These are phyloP conservation scores for Nomada fucata DNA, from an alignment of 2,888 invertebrate species.

Conservation along the genomic window DNA sequence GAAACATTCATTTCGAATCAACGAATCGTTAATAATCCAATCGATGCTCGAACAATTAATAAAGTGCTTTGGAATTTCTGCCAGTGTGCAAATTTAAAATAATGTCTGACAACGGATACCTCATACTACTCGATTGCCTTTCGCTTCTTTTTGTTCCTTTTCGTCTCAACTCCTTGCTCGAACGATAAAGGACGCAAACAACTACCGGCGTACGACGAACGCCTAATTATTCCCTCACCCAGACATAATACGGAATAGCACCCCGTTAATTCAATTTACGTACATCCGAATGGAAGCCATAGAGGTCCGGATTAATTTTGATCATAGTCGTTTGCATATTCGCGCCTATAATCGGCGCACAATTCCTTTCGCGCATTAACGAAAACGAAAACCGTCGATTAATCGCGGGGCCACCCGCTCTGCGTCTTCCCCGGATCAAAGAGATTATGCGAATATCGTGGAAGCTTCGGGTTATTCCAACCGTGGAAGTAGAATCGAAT, in stretches of 20 bases:
- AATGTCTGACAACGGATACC: no score
- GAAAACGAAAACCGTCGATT: not conserved
- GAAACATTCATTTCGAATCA: no score
- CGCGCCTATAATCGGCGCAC: not conserved
- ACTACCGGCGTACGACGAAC: not conserved
- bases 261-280: not conserved
- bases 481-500: slow-evolving; percentile 34
- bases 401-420: not conserved
- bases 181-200: not conserved
- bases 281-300: not conserved
- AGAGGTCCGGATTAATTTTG: not conserved
- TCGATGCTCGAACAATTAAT: no score
- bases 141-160: not conserved
- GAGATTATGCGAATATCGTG: slow-evolving; percentile 27
- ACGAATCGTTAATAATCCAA: no score
- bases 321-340: not conserved
- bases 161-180: not conserved
- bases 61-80: no score
- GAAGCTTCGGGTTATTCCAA: slow-evolving; percentile 23
- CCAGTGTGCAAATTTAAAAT: no score
- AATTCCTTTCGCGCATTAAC: not conserved
- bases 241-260: not conserved
- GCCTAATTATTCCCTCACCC: not conserved
- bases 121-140: no score
- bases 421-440: not conserved